Base-by-base conservation (phyloP, 2,797 vertebrate genomes). In the Picus viridis region DNA sequence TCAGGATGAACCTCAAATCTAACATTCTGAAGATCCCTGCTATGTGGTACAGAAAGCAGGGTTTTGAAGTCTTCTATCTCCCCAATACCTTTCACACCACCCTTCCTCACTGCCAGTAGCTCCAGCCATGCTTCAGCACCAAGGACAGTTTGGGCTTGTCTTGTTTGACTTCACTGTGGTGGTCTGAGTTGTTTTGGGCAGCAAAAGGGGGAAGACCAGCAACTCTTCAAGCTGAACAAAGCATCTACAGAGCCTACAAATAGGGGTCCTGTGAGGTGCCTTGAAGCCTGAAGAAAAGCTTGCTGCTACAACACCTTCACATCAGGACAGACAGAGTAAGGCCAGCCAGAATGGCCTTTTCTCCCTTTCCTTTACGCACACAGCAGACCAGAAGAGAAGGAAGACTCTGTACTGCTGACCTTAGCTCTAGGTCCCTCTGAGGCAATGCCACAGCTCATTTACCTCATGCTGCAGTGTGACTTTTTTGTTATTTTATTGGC, bases 361-460 rank as follows among this genome's bases (percentile, higher is more conserved):
- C 59, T 88, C 54, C 22, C 59, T 72, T 78, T 83, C 30, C 29
- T 65, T 23, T 26, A 3, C 13, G 75, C 29, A 74, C 49, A 65
- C 12, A 76, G 58, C 56, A 87, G 56, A 69, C 75, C 54, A 74
- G 57, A 88, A 36, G 49, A 93, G 34, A 56, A 88, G 49, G 58
- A 76, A 65, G 57, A 79, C 14, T 39, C 65, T 47, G 14, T 39
- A 45, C 26, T 69, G 76, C 80, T 90, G 69, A 80, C 83, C 16
- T 3, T 70, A 91, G 74, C 51, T 82, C 56, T 34, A 65, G 69
- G 77, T 80, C 83, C 83, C 74, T 92, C 69, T 91, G 83, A 65
- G 74, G 45, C 54, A 94, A 82, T 91, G 91, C 62, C 94, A 92
- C 83, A 96, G 83, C 81, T 95, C 78, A 94, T 96, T 93, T 93